Base-by-base conservation (phyloP, 2,888 invertebrate species). In the Hydrotaea diabolus region DNA sequence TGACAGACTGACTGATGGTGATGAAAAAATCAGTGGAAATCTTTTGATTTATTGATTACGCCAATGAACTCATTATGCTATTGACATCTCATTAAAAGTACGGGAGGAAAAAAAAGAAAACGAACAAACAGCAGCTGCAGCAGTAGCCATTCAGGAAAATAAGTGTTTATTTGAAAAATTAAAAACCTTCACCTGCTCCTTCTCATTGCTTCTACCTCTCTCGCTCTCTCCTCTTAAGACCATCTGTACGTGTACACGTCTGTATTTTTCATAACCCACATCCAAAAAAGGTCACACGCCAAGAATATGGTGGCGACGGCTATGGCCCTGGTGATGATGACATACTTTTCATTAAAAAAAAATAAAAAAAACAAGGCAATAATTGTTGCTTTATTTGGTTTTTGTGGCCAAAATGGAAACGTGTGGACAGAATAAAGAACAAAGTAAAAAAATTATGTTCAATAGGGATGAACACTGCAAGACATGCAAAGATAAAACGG, bases 61-160 rank as follows among this genome's bases (percentile, higher is more conserved):
- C 26, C 49, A 77, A 39, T 83, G 76, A 77, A 79, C 76, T 59
- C 79, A 72, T 57, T 62, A 62, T 77, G 79, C 4, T 80, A 73
- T 83, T 83, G 83, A 83, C 83, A 80, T 79, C 73, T 83, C 83
- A 83, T 83, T 83, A 83, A 79, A 69, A 23, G 26, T 15, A 46
- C 43, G 31, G 7, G 7, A 31, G 7, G 7, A 31, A 23, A 69
- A 69, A 23, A 23, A 31, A 31, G 15, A 69, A 69, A 46, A 23
- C 15, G 43, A 69, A 46, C 19, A 66, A 19, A 2, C 21, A 9
- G 13, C 26, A 26, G 15, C 69, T 46, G 23, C 23, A 19, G 21
- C 46, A 43, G 31, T 19, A 13, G 21, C 43, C 17, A 69, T 23
- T 59, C 8, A 26, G 23, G 59, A 59, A 59, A 59, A 59, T 59